phyloP scores from a whole-genome alignment of 2,888 invertebrate genomes.

The Flexamia atlantica region DNA sequence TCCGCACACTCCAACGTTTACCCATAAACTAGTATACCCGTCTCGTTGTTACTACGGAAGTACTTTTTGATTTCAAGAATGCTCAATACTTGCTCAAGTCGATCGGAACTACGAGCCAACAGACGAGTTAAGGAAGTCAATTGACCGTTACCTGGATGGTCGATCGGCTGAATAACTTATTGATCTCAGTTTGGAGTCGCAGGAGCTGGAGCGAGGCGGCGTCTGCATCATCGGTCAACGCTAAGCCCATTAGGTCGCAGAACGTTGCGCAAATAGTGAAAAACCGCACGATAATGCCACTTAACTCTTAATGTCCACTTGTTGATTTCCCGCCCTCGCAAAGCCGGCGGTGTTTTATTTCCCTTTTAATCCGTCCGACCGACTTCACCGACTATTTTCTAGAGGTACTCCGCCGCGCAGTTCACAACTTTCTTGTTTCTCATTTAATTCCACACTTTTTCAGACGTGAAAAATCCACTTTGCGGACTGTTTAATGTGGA shows the following conservation, averaged over 20 bases:
- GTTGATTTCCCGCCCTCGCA: slow-evolving; percentile 31
- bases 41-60: no score
- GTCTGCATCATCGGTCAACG: not conserved
- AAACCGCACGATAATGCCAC: slow-evolving; percentile 36
- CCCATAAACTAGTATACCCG: no score
- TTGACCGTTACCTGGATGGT: not conserved
- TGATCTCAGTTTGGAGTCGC: not conserved
- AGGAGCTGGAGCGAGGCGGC: not conserved
- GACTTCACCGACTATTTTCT: not conserved
- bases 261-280: slow-evolving; percentile 22
- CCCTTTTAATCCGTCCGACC: slow-evolving; percentile 13
- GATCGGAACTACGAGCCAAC: no score
- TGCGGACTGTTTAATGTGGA: slow-evolving; percentile 14
- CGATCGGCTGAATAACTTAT: slow-evolving; percentile 3
- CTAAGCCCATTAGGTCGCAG: not conserved
- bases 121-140: no score
- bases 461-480: slow-evolving; percentile 42
- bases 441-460: slow-evolving; percentile 17
- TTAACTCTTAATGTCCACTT: slow-evolving; percentile 53
- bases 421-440: slow-evolving; percentile 27
- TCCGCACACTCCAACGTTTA: no score
- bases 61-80: no score
- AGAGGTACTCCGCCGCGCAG: not conserved
- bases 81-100: no score
- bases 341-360: slow-evolving; percentile 19